Conservation (phyloP, 2,797 vertebrate genomes). For the Acipenser transmontanus region DNA sequence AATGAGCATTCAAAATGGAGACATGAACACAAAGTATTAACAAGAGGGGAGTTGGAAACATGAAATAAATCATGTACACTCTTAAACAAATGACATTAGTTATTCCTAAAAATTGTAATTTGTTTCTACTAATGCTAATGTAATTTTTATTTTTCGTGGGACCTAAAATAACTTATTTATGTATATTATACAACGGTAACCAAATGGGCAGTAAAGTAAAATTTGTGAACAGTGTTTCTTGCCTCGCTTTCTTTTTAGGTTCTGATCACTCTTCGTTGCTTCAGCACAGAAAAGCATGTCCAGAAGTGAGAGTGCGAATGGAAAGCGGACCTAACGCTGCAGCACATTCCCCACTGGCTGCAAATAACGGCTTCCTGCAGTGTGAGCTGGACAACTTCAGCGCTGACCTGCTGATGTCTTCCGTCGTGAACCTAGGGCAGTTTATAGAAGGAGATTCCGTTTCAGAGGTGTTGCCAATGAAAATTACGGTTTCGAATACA, state of each 20-base stretch:
- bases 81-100: too few relatives aligned
- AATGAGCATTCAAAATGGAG: too few relatives aligned
- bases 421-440: conserved; percentile 80
- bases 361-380: conserved; percentile 88
- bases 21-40: too few relatives aligned
- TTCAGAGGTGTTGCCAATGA: conserved; percentile 88
- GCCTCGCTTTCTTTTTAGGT: conserved; percentile 44
- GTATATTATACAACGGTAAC: too few relatives aligned
- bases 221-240: conserved; percentile 14
- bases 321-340: conserved; percentile 80
- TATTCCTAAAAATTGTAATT: too few relatives aligned
- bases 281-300: conserved; percentile 47
- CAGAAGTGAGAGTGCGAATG: conserved; percentile 80
- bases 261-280: conserved; percentile 47
- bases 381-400: conserved; percentile 80
- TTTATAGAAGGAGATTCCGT: conserved; percentile 87
- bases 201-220: too few relatives aligned
- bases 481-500: conserved; percentile 82
- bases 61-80: too few relatives aligned
- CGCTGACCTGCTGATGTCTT: conserved; percentile 83
- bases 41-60: too few relatives aligned
- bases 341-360: conserved; percentile 76
- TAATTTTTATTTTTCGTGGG: not conserved
- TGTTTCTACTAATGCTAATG: not conserved
- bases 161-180: not conserved